phyloP scores from a whole-genome alignment of 1,140 invertebrate genomes.

The Papilio aristodemus region DNA sequence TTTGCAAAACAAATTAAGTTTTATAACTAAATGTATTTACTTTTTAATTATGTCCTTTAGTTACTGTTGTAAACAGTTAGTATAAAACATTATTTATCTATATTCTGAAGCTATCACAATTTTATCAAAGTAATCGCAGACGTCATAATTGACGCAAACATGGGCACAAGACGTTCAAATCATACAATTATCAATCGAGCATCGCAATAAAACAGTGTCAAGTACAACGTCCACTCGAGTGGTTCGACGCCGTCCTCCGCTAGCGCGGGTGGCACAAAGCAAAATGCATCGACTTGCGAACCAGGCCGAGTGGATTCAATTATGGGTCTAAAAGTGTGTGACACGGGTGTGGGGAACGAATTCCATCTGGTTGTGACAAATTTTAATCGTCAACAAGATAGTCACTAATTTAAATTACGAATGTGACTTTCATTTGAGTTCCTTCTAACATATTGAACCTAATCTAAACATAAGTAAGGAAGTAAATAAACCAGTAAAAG shows the following conservation, averaged over 20 bases:
- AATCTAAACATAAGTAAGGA: background rate
- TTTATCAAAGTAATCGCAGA: background rate
- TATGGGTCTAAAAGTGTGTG: background rate
- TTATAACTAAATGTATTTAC: too few species aligned
- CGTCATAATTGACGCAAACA: background rate
- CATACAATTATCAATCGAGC: background rate
- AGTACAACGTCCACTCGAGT: constrained; percentile 33
- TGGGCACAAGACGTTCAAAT: background rate
- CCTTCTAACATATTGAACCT: background rate
- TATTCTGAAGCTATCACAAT: background rate
- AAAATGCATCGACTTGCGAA: background rate
- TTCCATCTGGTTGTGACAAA: background rate
- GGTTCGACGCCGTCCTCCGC: background rate
- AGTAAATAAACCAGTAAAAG: background rate
- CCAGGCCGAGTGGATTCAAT: background rate
- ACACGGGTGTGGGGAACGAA: background rate
- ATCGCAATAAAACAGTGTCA: constrained; percentile 37
- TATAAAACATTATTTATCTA: background rate
- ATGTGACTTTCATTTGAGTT: too few species aligned
- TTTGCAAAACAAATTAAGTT: too few species aligned
- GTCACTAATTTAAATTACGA: too few species aligned
- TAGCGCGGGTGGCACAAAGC: background rate
- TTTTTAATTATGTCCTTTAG: too few species aligned
- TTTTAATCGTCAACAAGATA: too few species aligned
- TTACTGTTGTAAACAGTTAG: too few species aligned